Evolutionary conservation across 2,797 vertebrate genomes (phyloP).

Genomic region (Onychomys leucogaster): DNA sequence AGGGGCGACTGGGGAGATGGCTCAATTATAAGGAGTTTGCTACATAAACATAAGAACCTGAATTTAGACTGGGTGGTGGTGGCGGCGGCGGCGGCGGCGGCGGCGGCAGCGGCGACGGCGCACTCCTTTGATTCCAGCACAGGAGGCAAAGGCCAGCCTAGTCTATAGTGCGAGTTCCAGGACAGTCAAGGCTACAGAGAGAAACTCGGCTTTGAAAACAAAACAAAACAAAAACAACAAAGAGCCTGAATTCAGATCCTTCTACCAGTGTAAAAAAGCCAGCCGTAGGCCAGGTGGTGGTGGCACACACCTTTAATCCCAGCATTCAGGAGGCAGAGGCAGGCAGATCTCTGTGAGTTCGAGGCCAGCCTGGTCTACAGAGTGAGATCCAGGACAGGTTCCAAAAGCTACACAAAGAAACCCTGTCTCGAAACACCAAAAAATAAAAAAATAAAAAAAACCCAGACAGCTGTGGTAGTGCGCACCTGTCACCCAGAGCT

Average conservation of each 20-base stretch:
- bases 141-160: neutral
- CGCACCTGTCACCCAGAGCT: neutral
- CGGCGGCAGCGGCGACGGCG: no score
- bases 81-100: no score
- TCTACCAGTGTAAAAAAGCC: no score
- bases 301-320: neutral
- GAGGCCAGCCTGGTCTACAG: neutral
- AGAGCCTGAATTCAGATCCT: neutral
- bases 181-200: neutral
- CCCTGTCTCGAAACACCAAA: neutral
- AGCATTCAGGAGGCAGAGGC: neutral
- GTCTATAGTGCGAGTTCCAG: neutral
- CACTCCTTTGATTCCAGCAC: neutral
- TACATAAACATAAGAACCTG: no score
- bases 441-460: neutral
- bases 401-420: neutral
- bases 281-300: no score
- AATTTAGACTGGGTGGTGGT: neutral
- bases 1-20: neutral
- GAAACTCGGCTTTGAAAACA: neutral
- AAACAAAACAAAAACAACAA: neutral
- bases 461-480: neutral
- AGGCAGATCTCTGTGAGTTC: no score
- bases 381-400: neutral
- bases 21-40: neutral